A percentile compares a stretch with the other conserved stretches of the same genome.
phyloP scores from a whole-genome alignment of 2,888 invertebrate genomes.

The Mystacides longicornis region DNA sequence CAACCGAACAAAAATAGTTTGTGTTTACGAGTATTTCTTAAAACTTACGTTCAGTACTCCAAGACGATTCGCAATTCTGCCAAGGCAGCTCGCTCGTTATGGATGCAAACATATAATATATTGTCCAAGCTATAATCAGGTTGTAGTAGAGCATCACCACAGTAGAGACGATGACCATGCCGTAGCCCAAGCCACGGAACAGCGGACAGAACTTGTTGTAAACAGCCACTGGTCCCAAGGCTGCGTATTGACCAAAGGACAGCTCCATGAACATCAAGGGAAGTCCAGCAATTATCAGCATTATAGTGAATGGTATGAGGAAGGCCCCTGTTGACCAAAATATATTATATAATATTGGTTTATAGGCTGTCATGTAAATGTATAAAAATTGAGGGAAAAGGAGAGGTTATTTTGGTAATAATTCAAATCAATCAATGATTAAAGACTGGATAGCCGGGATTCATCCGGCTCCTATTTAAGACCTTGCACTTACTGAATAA shows the following conservation, averaged over 20 bases:
- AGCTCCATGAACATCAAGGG: constrained; percentile 81
- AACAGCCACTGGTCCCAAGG: constrained; percentile 68
- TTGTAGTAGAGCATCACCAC: constrained; percentile 72
- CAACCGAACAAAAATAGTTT: too few relatives aligned
- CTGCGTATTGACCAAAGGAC: constrained; percentile 79
- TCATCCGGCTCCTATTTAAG: too few relatives aligned
- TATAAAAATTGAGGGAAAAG: too few relatives aligned
- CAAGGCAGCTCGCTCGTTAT: constrained; percentile 60
- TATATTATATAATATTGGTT: not conserved
- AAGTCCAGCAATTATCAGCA: constrained; percentile 72
- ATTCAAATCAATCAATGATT: too few relatives aligned
- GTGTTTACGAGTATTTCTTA: too few relatives aligned
- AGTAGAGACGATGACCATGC: constrained; percentile 69
- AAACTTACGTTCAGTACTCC: constrained; percentile 58
- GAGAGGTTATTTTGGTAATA: too few relatives aligned
- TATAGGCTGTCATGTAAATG: too few relatives aligned
- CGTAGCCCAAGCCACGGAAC: constrained; percentile 65
- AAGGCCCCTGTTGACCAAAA: constrained; percentile 56
- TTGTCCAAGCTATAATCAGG: constrained; percentile 70
- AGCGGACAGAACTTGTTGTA: constrained; percentile 74
- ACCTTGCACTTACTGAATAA: too few relatives aligned
- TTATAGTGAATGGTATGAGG: constrained; percentile 73
- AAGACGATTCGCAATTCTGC: constrained; percentile 62
- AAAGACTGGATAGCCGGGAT: too few relatives aligned
- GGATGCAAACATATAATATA: constrained; percentile 67